These are phyloP conservation scores for Notolepis coatsorum DNA, from an alignment of 2,797 vertebrate species.

Conservation along the genomic window DNA sequence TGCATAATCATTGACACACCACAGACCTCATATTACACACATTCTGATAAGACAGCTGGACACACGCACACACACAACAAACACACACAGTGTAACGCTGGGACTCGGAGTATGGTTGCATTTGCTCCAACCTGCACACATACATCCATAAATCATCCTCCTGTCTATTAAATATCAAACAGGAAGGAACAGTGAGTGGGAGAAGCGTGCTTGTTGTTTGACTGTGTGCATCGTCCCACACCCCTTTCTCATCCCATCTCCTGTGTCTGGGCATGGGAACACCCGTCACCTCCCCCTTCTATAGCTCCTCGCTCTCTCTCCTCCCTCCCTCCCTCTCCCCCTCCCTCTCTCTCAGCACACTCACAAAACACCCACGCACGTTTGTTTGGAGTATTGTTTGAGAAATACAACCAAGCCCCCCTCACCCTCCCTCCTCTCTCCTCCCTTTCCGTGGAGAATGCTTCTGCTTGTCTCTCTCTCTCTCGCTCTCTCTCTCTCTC, in stretches of 20 bases:
- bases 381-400: no score
- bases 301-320: not conserved
- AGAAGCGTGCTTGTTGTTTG: constrained; percentile 59
- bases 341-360: not conserved
- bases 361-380: no score
- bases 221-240: constrained; percentile 50
- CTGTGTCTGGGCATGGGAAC: constrained; percentile 66
- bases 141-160: not conserved
- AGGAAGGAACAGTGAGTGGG: constrained; percentile 21
- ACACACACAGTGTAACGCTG: not conserved
- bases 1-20: constrained; percentile 23
- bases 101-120: not conserved
- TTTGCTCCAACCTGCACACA: constrained; percentile 26
- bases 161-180: constrained; percentile 1
- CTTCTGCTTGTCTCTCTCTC: not conserved
- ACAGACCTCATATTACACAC: constrained; percentile 49
- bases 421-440: not conserved
- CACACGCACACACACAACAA: constrained; percentile 1
- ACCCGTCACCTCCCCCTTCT: constrained; percentile 33
- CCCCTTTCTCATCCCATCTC: not conserved
- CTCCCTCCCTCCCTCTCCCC: not conserved
- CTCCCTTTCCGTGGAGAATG: not conserved
- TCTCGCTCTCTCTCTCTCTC: not conserved
- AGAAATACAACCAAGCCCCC: constrained; percentile 51
- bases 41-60: constrained; percentile 62